These are phyloP conservation scores for Cremastinae sp. DNA, from an alignment of 2,888 invertebrate genomes.

Conservation along the genomic window DNA sequence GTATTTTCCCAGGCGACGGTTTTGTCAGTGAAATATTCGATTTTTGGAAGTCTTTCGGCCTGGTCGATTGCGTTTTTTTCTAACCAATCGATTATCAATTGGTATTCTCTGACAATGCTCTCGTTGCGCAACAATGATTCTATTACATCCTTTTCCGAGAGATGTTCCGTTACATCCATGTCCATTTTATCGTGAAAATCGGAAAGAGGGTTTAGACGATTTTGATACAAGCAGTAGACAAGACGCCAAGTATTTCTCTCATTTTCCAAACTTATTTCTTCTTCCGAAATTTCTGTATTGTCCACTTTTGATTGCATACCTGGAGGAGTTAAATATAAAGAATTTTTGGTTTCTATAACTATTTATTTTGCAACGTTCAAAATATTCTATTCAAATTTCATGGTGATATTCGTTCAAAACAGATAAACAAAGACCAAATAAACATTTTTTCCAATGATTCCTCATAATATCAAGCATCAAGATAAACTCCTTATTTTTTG, in stretches of 20 bases:
- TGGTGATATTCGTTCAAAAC: too few species aligned
- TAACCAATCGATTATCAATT: constrained; percentile 95
- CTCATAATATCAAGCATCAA: background rate
- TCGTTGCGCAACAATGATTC: constrained; percentile 83
- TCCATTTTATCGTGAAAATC: constrained; percentile 69
- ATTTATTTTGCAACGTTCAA: too few species aligned
- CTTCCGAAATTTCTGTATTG: constrained; percentile 69
- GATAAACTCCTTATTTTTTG: too few species aligned
- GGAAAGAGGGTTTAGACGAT: constrained; percentile 83
- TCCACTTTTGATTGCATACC: constrained; percentile 78
- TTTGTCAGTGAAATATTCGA: constrained; percentile 89
- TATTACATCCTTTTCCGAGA: constrained; percentile 84
- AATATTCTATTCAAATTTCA: too few species aligned
- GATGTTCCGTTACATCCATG: constrained; percentile 67
- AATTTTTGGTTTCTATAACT: too few species aligned
- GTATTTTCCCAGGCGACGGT: constrained; percentile 96
- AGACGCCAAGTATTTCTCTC: constrained; percentile 96
- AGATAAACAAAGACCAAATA: too few species aligned
- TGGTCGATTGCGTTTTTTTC: constrained; percentile 89
- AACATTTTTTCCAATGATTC: background rate
- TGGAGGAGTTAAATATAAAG: too few species aligned
- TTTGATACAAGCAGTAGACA: constrained; percentile 89
- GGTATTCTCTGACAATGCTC: constrained; percentile 84
- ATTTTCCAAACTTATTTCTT: constrained; percentile 83
- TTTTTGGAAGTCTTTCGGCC: constrained; percentile 79